Conservation (phyloP, 2,113 vertebrate species). For the Barbus barbus region DNA sequence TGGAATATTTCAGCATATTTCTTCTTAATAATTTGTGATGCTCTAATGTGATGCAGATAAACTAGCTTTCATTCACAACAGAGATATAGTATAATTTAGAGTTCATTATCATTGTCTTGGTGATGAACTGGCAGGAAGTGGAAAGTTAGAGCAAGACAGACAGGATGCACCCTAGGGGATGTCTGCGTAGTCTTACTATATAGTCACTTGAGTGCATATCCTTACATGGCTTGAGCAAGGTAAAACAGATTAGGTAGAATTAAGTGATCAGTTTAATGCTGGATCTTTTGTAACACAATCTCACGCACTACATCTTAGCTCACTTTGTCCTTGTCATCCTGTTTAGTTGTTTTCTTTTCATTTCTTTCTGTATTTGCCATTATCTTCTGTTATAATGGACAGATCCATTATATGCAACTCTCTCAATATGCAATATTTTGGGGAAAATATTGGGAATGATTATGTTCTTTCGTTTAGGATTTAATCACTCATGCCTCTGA, state of each 20-base stretch:
- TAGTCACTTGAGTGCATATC: constrained; percentile 25
- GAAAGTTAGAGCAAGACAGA: constrained; percentile 8
- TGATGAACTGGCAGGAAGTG: not conserved
- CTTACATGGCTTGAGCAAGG: constrained; percentile 49
- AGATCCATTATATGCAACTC: not conserved
- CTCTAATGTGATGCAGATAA: not conserved
- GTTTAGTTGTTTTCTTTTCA: not conserved
- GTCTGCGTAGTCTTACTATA: constrained; percentile 15
- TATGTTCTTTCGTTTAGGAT: not conserved
- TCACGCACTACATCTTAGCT: constrained; percentile 2
- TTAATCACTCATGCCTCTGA: not conserved
- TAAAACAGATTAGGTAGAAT: constrained; percentile 70
- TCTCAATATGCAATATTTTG: not conserved
- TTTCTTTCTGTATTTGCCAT: not conserved
- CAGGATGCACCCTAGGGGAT: constrained; percentile 13
- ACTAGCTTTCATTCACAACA: not conserved
- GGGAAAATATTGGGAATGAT: not conserved
- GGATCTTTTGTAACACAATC: constrained; percentile 56
- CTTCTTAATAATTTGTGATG: not conserved
- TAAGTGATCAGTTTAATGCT: constrained; percentile 76
- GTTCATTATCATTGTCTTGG: not conserved
- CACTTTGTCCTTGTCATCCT: constrained; percentile 12
- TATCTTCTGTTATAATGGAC: not conserved
- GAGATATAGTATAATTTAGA: not conserved
- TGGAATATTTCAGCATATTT: not conserved